Conservation (phyloP, 2,113 vertebrate genomes). For the Rhinolophus sinicus region DNA sequence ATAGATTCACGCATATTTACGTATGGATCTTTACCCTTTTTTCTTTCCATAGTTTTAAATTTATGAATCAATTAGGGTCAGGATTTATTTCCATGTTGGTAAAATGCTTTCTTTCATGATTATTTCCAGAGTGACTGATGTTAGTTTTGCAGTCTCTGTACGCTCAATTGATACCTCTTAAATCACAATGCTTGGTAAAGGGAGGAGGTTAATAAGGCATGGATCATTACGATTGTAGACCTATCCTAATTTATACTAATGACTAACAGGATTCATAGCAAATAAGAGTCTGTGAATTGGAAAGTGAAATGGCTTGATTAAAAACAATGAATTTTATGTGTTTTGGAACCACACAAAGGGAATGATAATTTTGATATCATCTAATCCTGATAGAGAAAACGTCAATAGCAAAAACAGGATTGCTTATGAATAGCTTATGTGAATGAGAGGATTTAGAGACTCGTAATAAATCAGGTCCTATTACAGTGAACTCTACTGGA, state of each 20-base stretch:
- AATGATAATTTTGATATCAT: conserved; percentile 73
- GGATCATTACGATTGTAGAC: conserved; percentile 72
- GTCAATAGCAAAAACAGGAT: conserved; percentile 53
- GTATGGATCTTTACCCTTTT: background rate
- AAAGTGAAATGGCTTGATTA: conserved; percentile 77
- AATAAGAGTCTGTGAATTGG: conserved; percentile 71
- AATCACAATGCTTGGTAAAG: conserved; percentile 74
- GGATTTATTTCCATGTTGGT: conserved; percentile 22
- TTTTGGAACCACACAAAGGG: conserved; percentile 54
- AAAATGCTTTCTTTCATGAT: background rate
- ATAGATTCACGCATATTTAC: background rate
- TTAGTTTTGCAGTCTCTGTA: conserved; percentile 66
- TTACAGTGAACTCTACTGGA: background rate
- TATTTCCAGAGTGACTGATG: conserved; percentile 63
- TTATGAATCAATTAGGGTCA: conserved; percentile 34
- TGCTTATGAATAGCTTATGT: conserved; percentile 55
- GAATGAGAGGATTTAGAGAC: conserved; percentile 49
- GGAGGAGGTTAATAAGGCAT: conserved; percentile 75
- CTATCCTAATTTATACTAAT: conserved; percentile 76
- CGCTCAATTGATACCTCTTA: conserved; percentile 66
- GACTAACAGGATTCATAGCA: conserved; percentile 63
- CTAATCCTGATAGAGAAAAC: conserved; percentile 42
- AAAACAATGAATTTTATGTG: conserved; percentile 76
- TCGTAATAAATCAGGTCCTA: conserved; percentile 48
- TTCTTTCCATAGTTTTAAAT: conserved; percentile 14